phyloP scores from a whole-genome alignment of 1,140 invertebrate species.

The Tyrophagus putrescentiae region DNA sequence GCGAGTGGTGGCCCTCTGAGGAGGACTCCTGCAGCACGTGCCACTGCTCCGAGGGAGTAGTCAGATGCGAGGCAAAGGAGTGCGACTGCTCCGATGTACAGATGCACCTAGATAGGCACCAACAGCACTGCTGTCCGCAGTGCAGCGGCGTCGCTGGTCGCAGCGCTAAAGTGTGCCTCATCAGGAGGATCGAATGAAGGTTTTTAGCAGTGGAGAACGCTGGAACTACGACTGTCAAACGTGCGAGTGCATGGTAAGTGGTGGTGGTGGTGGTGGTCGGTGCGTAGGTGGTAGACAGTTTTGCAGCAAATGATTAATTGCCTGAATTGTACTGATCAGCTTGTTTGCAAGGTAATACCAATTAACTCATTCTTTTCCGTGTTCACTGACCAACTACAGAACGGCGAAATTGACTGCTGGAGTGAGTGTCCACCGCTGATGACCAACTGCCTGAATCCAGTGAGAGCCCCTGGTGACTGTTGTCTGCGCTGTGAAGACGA shows the following conservation, averaged over 20 bases:
- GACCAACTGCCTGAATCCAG: conserved; percentile 48
- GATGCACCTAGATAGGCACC: conserved; percentile 23
- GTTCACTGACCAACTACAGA: conserved; percentile 37
- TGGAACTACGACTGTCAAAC: conserved; percentile 28
- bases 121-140: conserved; percentile 27
- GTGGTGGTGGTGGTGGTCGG: too few relatives aligned
- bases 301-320: too few relatives aligned
- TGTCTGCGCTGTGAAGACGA: conserved; percentile 54
- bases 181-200: conserved; percentile 22
- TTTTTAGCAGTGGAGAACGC: conserved; percentile 26
- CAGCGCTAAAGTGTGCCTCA: conserved; percentile 20
- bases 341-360: neutral
- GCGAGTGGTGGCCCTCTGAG: neutral
- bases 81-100: conserved; percentile 25
- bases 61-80: conserved; percentile 21
- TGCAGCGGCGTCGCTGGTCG: conserved; percentile 21
- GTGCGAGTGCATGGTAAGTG: conserved; percentile 28
- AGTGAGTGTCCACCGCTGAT: conserved; percentile 63
- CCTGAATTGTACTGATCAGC: neutral
- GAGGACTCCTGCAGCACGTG: conserved; percentile 23
- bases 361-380: neutral
- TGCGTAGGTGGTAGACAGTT: too few relatives aligned
- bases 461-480: conserved; percentile 48
- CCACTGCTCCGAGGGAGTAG: conserved; percentile 24
- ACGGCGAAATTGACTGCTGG: conserved; percentile 77